Conservation (phyloP, 2,113 vertebrate genomes). For the Scalopus aquaticus region DNA sequence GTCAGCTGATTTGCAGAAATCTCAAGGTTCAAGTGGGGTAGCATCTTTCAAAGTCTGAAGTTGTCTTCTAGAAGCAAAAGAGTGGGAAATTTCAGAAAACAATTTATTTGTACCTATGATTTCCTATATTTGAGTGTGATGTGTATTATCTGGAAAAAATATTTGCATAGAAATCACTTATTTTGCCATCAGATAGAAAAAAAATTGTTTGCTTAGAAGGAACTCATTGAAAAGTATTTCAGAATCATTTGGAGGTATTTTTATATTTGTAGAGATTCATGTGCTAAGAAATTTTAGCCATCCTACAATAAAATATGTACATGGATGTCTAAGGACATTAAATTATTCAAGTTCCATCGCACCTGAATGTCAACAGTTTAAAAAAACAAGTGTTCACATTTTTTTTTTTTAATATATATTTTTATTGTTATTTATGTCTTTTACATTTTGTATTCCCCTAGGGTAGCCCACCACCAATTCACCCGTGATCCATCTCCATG, state of each 20-base stretch:
- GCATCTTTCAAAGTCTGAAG: background rate
- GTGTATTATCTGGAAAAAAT: background rate
- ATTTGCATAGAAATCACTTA: background rate
- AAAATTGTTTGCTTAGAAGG: background rate
- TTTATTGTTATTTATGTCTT: too few relatives aligned
- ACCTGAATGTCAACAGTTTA: background rate
- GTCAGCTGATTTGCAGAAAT: too few relatives aligned
- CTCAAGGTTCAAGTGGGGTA: too few relatives aligned
- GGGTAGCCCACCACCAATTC: too few relatives aligned
- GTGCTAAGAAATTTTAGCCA: background rate
- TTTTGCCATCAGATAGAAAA: background rate
- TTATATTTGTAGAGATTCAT: constrained; percentile 29
- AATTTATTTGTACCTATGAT: background rate
- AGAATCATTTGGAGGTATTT: constrained; percentile 35
- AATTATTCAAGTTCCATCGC: background rate
- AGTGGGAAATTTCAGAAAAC: background rate
- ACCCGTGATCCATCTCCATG: too few relatives aligned
- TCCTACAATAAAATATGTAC: background rate
- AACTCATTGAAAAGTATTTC: background rate
- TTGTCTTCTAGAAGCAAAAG: background rate
- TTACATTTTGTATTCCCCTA: too few relatives aligned
- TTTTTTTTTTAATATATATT: too few relatives aligned
- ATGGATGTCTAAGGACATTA: background rate
- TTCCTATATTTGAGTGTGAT: background rate
- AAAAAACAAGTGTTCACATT: too few relatives aligned